phyloP scores from a whole-genome alignment of 2,888 invertebrate genomes.

The Beris chalybata region DNA sequence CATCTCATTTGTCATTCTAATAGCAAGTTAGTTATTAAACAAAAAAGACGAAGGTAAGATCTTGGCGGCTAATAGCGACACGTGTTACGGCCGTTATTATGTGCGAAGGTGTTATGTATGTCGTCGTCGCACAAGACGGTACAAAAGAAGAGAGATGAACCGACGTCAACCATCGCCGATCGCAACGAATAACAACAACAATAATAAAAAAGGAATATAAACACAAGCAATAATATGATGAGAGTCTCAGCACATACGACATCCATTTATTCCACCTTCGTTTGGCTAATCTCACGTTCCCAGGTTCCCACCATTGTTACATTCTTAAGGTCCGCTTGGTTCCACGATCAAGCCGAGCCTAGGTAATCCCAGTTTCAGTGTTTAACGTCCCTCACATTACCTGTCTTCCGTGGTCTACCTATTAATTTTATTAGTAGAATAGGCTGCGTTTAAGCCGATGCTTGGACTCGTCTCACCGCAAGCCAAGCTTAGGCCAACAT shows the following conservation, averaged over 20 bases:
- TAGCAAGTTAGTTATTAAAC: background rate
- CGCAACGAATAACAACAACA: background rate
- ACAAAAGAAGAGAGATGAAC: background rate
- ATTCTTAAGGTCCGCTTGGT: constrained; percentile 15
- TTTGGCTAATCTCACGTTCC: constrained; percentile 22
- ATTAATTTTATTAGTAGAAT: constrained; percentile 4
- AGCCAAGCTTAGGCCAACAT: constrained; percentile 6
- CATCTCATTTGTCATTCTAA: constrained; percentile 14
- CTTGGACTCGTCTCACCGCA: background rate
- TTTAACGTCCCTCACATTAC: too few relatives aligned
- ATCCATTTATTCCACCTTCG: background rate
- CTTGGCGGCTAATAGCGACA: constrained; percentile 25
- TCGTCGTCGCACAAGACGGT: background rate
- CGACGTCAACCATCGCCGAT: background rate
- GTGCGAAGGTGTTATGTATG: constrained; percentile 6
- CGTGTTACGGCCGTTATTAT: constrained; percentile 22
- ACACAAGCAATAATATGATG: background rate
- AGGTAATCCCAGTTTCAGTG: constrained; percentile 6
- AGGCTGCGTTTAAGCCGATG: background rate
- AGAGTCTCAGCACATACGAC: background rate
- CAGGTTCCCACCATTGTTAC: constrained; percentile 26
- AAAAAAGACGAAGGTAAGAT: constrained; percentile 4
- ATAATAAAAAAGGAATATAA: background rate
- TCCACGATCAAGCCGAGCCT: constrained; percentile 4
- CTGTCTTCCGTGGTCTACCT: background rate